Evolutionary conservation across 2,797 vertebrate species (phyloP), one percentile per base, ranked within the genome.

Genomic region (Gobionotothen gibberifrons): DNA sequence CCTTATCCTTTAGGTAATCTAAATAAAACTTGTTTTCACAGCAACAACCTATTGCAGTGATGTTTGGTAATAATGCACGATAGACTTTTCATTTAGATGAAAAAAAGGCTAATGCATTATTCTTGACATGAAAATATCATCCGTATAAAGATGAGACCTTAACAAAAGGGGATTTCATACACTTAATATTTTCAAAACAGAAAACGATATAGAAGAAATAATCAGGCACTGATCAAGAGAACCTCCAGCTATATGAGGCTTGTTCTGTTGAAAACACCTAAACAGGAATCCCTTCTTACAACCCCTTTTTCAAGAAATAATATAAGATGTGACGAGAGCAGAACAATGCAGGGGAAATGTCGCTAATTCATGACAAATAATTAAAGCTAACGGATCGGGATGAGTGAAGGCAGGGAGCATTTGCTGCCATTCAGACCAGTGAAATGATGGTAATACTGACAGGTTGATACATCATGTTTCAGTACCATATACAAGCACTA

Each of bases 381-480:
- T 72, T 9, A 40, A 11, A 75, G 32, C n/a, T 47, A 39, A 51
- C 71, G 5, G 17, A 55, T 51, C 36, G 72, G 22, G 22, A 53
- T 43, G 44, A 44, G 22, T 1, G 5, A 72, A 39, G 17, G 16
- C 43, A 61, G 22, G 62, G 63, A 52, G 49, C 26, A 36, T 42
- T 56, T 76, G 43, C 79, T 84, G 69, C 32, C 61, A 60, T 54
- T 80, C 63, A 66, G 42, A 79, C n/a, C n/a, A n/a, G n/a, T n/a
- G n/a, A n/a, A n/a, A n/a, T n/a, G n/a, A n/a, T n/a, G n/a, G n/a
- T n/a, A n/a, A 91, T 85, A 90, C 88, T 89, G 82, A 86, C 51
- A 58, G 42, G 78, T 22, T 69, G 42, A 81, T 59, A 74, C 32
- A 76, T 49, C 32, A 21, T 8, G 78, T 48, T 44, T 59, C 67